Percentiles rank a stretch among this genome's conserved stretches.
Evolutionary conservation across 2,797 vertebrate genomes (phyloP).

Genomic region (Pangasius mekongensis): DNA sequence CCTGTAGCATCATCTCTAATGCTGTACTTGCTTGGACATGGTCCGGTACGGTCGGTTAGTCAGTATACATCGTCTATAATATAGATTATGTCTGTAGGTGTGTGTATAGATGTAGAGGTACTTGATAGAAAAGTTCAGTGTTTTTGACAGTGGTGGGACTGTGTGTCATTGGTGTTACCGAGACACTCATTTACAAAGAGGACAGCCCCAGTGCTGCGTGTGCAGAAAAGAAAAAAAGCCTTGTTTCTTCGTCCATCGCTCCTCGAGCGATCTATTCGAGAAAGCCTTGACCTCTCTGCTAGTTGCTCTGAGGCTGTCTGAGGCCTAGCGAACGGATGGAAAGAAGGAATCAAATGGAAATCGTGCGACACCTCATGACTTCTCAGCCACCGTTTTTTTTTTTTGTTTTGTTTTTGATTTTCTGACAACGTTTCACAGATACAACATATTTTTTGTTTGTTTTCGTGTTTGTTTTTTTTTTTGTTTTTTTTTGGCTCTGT

Average conservation of each 20-base stretch:
- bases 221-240: conserved; percentile 1
- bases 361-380: conserved; percentile 63
- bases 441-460: conserved; percentile 66
- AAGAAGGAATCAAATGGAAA: conserved; percentile 57
- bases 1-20: conserved; percentile 2
- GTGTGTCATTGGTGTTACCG: conserved; percentile 29
- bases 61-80: conserved; percentile 25
- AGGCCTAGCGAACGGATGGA: conserved; percentile 64
- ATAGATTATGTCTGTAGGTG: conserved; percentile 11
- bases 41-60: conserved; percentile 17
- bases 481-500: conserved; percentile 66
- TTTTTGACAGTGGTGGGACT: conserved; percentile 32
- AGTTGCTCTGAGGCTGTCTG: conserved; percentile 63
- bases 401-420: conserved; percentile 47
- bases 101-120: conserved; percentile 24
- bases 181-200: conserved; percentile 24
- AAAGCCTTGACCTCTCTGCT: conserved; percentile 55
- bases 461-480: conserved; percentile 60
- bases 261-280: conserved; percentile 36
- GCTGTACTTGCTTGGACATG: conserved; percentile 8
- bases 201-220: conserved; percentile 28
- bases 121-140: conserved; percentile 34
- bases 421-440: conserved; percentile 72
- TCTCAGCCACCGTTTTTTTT: conserved; percentile 60
- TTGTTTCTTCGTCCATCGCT: conserved; percentile 25